Evolutionary conservation across 2,113 vertebrate species (phyloP), one percentile per base, ranked within the genome.

Genomic region (Rhinoderma darwinii): DNA sequence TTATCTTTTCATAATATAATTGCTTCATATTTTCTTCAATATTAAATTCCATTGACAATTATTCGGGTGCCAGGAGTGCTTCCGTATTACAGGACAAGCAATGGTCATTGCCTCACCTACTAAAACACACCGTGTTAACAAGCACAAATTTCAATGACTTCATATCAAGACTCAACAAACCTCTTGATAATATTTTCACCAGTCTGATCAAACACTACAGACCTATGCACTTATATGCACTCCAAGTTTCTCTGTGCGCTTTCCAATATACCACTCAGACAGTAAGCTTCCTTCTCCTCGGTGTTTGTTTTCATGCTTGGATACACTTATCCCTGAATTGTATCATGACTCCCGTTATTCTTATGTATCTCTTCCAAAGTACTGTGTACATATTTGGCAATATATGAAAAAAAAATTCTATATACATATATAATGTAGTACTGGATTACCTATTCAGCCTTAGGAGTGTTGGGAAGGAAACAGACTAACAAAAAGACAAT

Each of bases 241-340:
- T 87, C 78, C 50, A 87, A 75, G 47, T 74, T 82, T 82, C 78
- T 87, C 85, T 82, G 78, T 74, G 43, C 12, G 39, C 78, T 43
- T 74, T 87, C 86, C 86, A 87, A 87, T 82, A 82, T 63, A 87
- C 68, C 86, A 87, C 86, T 87, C 86, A 87, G 79, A 82, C 79
- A 82, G 79, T 74, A 87, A 73, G 56, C 86, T 81, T 87, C 39
- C 78, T 87, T 82, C 78, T 87, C 78, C 50, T 78, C 41, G 18
- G 30, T 82, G 79, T 87, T 87, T 87, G 63, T 39, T 51, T 73
- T 86, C 72, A 82, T 82, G 85, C 47, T 86, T 81, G 76, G 66
- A 44, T 80, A 18, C 35, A 86, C 50, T 81, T 82, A 82, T 73
- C 37, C 77, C 37, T 82, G 77, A 41, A 86, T 86, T 86, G 77